Evolutionary conservation across 1,140 invertebrate genomes (phyloP).

Genomic region (Apis dorsata): DNA sequence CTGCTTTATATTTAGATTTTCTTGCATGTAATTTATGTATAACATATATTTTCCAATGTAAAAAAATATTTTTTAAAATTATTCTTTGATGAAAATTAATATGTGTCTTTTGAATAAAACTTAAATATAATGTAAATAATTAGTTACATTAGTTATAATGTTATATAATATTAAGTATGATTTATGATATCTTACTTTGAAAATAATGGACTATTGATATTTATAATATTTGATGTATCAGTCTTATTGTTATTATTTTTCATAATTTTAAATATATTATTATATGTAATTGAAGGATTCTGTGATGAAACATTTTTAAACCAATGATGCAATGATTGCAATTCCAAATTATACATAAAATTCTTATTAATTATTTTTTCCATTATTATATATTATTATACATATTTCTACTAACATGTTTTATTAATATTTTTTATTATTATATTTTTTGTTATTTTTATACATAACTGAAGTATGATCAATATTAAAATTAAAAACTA

Average conservation of each 20-base stretch:
- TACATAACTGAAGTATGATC: slow-evolving; percentile 16
- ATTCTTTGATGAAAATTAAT: slow-evolving; percentile 12
- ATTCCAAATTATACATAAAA: slow-evolving; percentile 29
- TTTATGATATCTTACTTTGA: slow-evolving; percentile 14
- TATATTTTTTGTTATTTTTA: neutral
- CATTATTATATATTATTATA: slow-evolving; percentile 17
- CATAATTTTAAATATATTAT: slow-evolving; percentile 26
- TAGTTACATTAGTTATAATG: neutral
- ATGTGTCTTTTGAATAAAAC: neutral
- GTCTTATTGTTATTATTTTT: slow-evolving; percentile 1
- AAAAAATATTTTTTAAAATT: slow-evolving; percentile 25
- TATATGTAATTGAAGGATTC: slow-evolving; percentile 1
- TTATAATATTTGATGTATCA: slow-evolving; percentile 8
- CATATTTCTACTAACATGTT: neutral
- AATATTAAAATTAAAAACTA: neutral
- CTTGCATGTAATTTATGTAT: slow-evolving; percentile 34
- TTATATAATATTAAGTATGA: neutral
- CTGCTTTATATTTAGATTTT: slow-evolving; percentile 24
- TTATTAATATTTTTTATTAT: neutral
- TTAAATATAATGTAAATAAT: neutral
- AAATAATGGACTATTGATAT: neutral
- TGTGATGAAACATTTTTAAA: slow-evolving; percentile 9
- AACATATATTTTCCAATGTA: slow-evolving; percentile 37
- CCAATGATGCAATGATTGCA: slow-evolving; percentile 39
- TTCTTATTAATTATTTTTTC: neutral